Percentiles rank a stretch among this genome's conserved stretches.
These are phyloP conservation scores for Pycnomerus fuliginosus DNA, from an alignment of 2,888 invertebrate genomes.

Conservation along the genomic window DNA sequence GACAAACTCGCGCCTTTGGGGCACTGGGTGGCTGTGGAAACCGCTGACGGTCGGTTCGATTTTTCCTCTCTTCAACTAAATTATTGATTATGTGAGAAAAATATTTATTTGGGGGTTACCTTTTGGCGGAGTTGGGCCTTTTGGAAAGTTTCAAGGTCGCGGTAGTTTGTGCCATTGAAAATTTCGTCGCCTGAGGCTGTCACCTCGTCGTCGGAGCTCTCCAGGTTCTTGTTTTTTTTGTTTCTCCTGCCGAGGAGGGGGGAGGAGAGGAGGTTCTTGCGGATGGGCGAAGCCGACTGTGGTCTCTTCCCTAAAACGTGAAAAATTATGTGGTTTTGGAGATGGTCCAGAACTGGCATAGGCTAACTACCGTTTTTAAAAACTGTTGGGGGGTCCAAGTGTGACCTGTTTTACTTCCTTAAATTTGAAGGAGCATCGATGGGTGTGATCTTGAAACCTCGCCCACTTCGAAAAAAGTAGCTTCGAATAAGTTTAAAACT, in stretches of 20 bases:
- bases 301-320: conserved; percentile 60
- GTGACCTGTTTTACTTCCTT: too few relatives aligned
- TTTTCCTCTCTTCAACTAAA: conserved; percentile 72
- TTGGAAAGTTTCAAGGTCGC: conserved; percentile 87
- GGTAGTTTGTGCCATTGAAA: conserved; percentile 71
- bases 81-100: conserved; percentile 17
- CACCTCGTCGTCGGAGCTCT: conserved; percentile 80
- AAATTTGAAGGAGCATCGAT: too few relatives aligned
- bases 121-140: conserved; percentile 89
- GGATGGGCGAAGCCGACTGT: conserved; percentile 78
- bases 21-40: conserved; percentile 51
- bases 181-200: conserved; percentile 59
- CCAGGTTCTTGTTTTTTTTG: conserved; percentile 66
- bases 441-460: too few relatives aligned
- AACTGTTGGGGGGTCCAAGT: too few relatives aligned
- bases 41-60: conserved; percentile 57
- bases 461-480: too few relatives aligned
- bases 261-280: conserved; percentile 77
- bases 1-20: conserved; percentile 75
- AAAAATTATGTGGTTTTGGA: too few relatives aligned
- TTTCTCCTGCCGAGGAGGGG: conserved; percentile 72
- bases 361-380: too few relatives aligned
- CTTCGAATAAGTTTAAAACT: too few relatives aligned
- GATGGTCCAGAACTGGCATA: too few relatives aligned
- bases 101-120: conserved; percentile 56